phyloP scores from a whole-genome alignment of 2,888 invertebrate species.

The Ophion ellenae region DNA sequence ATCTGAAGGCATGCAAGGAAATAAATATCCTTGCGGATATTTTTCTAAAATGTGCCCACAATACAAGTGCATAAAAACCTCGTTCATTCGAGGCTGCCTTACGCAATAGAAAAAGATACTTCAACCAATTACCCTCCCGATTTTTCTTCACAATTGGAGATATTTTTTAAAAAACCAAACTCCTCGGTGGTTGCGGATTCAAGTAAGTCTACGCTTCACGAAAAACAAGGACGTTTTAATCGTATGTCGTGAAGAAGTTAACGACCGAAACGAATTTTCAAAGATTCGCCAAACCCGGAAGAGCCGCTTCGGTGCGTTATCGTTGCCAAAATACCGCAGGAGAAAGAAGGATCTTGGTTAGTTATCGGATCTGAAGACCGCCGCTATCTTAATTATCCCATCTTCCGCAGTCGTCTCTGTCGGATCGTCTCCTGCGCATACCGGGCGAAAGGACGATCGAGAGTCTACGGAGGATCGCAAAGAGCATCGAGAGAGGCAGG shows the following conservation, averaged over 20 bases:
- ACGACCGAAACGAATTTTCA: conserved; percentile 28
- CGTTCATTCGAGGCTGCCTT: no score
- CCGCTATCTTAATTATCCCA: conserved; percentile 60
- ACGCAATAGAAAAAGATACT: no score
- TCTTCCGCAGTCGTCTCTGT: conserved; percentile 15
- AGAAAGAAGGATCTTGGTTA: conserved; percentile 20
- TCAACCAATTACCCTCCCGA: no score
- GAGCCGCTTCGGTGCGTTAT: conserved; percentile 4
- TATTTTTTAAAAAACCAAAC: not conserved
- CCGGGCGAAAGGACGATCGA: conserved; percentile 17
- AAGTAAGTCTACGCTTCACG: not conserved
- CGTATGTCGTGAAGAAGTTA: not conserved
- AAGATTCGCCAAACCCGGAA: conserved; percentile 55
- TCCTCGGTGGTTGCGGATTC: not conserved
- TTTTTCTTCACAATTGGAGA: no score
- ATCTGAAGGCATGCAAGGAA: no score
- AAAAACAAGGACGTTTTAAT: not conserved
- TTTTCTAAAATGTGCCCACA: no score
- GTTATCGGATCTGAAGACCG: conserved; percentile 37
- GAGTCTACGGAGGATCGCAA: conserved; percentile 33
- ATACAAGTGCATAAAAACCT: no score
- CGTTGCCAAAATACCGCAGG: conserved; percentile 51
- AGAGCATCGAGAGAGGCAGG: conserved; percentile 2
- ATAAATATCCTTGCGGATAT: no score
- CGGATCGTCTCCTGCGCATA: not conserved